Evolutionary conservation across 2,113 vertebrate species (phyloP).

Genomic region (Otus sunia): DNA sequence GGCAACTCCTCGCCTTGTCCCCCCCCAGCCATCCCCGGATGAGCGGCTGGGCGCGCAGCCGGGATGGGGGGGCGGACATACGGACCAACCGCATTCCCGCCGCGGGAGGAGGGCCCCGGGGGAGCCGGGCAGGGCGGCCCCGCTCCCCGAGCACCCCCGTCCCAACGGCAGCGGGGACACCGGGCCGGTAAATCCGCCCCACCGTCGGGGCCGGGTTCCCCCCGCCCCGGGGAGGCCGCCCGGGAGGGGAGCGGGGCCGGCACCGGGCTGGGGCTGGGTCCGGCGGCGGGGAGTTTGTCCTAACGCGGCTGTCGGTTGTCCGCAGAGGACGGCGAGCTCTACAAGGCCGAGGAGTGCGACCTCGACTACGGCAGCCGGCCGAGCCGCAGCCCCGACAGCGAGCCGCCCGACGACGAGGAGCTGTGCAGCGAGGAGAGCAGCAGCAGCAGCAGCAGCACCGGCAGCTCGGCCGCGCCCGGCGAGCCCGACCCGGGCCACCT

Average conservation of each 20-base stretch:
- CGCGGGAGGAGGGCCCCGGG: neutral
- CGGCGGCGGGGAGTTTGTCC: neutral
- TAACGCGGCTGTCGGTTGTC: neutral
- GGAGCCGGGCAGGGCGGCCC: no score
- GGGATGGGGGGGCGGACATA: no score
- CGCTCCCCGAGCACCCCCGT: no score
- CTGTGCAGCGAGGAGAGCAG: constrained; percentile 84
- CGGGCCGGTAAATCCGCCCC: neutral
- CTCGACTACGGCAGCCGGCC: constrained; percentile 44
- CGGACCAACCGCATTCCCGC: neutral
- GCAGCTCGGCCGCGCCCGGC: constrained; percentile 13
- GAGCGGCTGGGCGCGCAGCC: no score
- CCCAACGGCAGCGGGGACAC: accelerated
- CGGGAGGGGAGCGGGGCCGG: neutral
- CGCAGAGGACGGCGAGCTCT: constrained; percentile 79
- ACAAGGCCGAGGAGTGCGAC: constrained; percentile 77
- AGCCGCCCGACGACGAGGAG: constrained; percentile 68
- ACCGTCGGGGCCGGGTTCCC: no score
- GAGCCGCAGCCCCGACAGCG: constrained; percentile 77
- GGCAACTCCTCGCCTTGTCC: neutral
- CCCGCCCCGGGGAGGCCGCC: neutral
- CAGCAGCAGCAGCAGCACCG: constrained; percentile 49
- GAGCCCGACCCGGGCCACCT: constrained; percentile 67
- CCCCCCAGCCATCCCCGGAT: accelerated
- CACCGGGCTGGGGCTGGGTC: neutral